Evolutionary conservation across 2,888 invertebrate species (phyloP).

Genomic region (Malthinus seriepunctatus): DNA sequence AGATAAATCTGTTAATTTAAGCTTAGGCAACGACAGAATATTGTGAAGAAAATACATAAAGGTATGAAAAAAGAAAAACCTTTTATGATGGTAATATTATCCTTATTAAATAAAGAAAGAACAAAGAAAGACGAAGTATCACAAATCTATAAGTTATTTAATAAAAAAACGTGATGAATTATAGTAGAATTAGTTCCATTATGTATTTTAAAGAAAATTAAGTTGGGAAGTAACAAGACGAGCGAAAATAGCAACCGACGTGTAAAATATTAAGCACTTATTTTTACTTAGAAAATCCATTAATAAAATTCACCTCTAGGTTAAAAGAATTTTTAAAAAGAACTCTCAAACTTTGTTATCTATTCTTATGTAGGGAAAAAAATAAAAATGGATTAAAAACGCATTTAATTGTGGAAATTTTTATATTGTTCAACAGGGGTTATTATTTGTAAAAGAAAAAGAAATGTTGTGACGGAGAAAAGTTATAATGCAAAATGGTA

Average conservation of each 20-base stretch:
- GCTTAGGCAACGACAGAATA: no score
- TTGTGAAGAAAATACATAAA: no score
- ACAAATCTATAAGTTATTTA: conserved; percentile 14
- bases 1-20: no score
- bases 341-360: conserved; percentile 26
- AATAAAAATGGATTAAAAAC: neutral
- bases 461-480: neutral
- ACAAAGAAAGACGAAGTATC: conserved; percentile 4
- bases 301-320: conserved; percentile 30
- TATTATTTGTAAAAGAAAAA: neutral
- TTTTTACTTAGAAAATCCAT: conserved; percentile 33
- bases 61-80: no score
- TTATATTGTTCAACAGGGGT: no score
- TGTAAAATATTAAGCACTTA: conserved; percentile 34
- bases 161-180: conserved; percentile 15
- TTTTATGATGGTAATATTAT: no score
- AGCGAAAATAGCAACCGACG: conserved; percentile 23
- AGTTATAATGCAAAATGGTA: conserved; percentile 26
- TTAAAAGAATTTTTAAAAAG: conserved; percentile 28
- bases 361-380: conserved; percentile 12
- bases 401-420: no score
- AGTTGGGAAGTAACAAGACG: conserved; percentile 15
- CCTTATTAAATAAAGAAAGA: neutral
- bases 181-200: conserved; percentile 8
- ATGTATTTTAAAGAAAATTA: conserved; percentile 13